Base-by-base conservation (phyloP, 2,113 vertebrate genomes). In the Oceanites oceanicus region DNA sequence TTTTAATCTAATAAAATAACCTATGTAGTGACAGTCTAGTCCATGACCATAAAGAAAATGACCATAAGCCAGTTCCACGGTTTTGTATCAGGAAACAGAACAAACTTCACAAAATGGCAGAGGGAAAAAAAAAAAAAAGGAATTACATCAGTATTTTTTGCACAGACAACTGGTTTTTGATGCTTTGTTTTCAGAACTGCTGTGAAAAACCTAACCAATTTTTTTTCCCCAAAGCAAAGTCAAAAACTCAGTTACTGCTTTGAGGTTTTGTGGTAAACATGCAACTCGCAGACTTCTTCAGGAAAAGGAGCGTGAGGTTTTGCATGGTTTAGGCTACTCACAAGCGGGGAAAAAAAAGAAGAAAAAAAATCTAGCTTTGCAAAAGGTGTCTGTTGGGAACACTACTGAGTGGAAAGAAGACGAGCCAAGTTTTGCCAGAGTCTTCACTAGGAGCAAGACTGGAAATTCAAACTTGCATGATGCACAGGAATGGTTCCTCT, bases 181-280 rank as follows among this genome's bases (percentile, higher is more conserved):
- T 50, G n/a, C 27, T 95, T 93, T 93, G 88, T 88, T 93, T 89
- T 87, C 61, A 65, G 40, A 87, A 74, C 23, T 72, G 61, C n/a
- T 20, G 13, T 67, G 68, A 85, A 91, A 91, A 74, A 56, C 5
- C 76, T 74, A 72, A 67, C 10, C 38, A 8, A 6, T 26, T 40
- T 30, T 42, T 18, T 19, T 44, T 10, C 2, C 1, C 67, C 26
- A 81, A 83, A 84, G 50, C 66, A 45, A 80, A 92, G 38, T 56
- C 15, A 78, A 89, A 74, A 86, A 12, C 9, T 59, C 44, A 30
- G 65, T 72, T 72, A 72, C 34, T 61, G 73, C 70, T 91, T 78
- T 44, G 68, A 89, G 73, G 61, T 74, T 81, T 10, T 72, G 74
- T 42, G 17, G 70, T 49, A 20, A 93, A 85, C 74, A 70, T 1